A percentile compares a stretch with the other conserved stretches of the same genome.
These are phyloP conservation scores for Chaenodraco wilsoni DNA, from an alignment of 2,797 vertebrate species.

Conservation along the genomic window DNA sequence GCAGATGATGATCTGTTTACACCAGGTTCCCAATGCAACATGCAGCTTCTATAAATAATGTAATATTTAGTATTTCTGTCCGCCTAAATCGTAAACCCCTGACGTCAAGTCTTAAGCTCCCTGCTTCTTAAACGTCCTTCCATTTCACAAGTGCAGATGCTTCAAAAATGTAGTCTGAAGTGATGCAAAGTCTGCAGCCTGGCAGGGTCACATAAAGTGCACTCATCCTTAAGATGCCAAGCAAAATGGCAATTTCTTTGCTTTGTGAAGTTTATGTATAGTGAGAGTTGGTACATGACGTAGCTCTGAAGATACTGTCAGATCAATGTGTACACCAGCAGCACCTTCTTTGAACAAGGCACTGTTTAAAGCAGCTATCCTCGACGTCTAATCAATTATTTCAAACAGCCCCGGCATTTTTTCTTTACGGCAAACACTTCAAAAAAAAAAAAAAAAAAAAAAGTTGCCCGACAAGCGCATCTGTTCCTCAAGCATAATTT, in stretches of 20 bases:
- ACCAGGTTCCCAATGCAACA: conserved; percentile 1
- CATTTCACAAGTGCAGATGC: not conserved
- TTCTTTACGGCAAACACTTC: not conserved
- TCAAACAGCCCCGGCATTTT: not conserved
- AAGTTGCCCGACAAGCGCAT: not conserved
- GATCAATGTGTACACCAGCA: conserved; percentile 34
- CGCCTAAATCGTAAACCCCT: not conserved
- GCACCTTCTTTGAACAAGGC: conserved; percentile 20
- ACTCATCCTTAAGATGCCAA: conserved; percentile 24
- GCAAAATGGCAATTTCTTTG: conserved; percentile 5
- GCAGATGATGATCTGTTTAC: conserved; percentile 11
- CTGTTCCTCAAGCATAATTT: conserved; percentile 1
- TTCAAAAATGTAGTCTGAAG: conserved; percentile 17
- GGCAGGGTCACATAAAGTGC: conserved; percentile 44
- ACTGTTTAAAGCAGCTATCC: conserved; percentile 24
- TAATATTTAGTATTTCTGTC: not conserved
- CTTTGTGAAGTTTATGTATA: conserved; percentile 28
- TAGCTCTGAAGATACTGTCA: not conserved
- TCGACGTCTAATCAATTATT: conserved; percentile 47
- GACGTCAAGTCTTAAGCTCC: not conserved
- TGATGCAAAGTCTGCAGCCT: conserved; percentile 19
- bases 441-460: not conserved
- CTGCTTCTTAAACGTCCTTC: not conserved
- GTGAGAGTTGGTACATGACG: conserved; percentile 16
- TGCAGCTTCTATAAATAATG: not conserved